These are phyloP conservation scores for Caradrina clavipalpis DNA, from an alignment of 2,888 invertebrate genomes.

Conservation along the genomic window DNA sequence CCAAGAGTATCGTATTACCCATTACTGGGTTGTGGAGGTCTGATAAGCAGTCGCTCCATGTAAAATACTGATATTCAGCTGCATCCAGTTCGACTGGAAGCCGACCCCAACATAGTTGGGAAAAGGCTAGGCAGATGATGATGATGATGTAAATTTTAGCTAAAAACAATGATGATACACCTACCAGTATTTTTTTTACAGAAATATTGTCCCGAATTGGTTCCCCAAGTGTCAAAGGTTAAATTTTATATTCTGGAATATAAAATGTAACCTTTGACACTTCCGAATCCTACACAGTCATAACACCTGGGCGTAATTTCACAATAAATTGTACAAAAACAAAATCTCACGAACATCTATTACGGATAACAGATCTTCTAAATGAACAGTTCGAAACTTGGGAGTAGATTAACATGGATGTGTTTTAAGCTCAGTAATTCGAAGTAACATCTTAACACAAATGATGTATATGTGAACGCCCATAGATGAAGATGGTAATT, in stretches of 20 bases:
- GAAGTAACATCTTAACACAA: constrained; percentile 88
- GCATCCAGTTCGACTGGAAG: too few species aligned
- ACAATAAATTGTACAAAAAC: constrained; percentile 61
- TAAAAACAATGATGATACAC: not conserved
- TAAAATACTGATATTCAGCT: too few species aligned
- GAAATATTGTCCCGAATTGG: too few species aligned
- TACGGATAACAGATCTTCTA: constrained; percentile 78
- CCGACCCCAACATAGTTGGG: too few species aligned
- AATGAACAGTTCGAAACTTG: constrained; percentile 77
- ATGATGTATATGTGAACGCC: constrained; percentile 89
- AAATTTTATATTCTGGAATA: too few species aligned
- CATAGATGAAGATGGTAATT: constrained; percentile 84
- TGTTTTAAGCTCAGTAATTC: constrained; percentile 74
- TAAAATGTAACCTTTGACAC: not conserved
- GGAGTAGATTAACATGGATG: constrained; percentile 77
- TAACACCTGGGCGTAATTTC: constrained; percentile 21
- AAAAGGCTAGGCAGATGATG: too few species aligned
- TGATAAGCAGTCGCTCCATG: too few species aligned
- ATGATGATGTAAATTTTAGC: too few species aligned
- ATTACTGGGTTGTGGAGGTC: too few species aligned
- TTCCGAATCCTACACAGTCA: not conserved
- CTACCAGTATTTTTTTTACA: too few species aligned
- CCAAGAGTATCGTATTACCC: too few species aligned
- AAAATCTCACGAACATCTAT: constrained; percentile 82
- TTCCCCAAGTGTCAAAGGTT: too few species aligned